Conservation (phyloP, 2,888 invertebrate species). For the Morinoia aosen region DNA sequence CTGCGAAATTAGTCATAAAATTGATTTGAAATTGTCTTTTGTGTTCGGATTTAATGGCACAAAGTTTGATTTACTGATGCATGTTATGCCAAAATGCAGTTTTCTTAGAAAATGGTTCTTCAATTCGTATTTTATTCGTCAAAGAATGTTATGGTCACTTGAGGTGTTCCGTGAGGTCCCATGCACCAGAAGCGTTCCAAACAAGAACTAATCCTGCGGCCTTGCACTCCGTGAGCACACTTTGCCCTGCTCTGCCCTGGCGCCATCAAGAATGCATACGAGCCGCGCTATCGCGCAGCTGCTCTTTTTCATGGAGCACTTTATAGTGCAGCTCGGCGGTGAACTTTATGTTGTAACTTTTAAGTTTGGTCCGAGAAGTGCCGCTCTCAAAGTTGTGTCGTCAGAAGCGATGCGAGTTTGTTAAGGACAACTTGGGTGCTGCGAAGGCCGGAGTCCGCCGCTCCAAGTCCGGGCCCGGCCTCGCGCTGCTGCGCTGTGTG, state of each 20-base stretch:
- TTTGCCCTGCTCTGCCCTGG: background rate
- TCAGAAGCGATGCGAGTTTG: conserved; percentile 40
- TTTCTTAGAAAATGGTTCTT: too few relatives aligned
- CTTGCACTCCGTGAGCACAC: background rate
- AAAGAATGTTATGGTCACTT: too few relatives aligned
- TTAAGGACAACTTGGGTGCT: background rate
- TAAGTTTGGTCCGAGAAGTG: conserved; percentile 12
- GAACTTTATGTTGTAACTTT: conserved; percentile 43
- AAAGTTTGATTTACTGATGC: background rate
- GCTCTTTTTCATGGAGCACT: conserved; percentile 12
- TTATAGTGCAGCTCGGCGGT: background rate
- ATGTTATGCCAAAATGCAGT: background rate
- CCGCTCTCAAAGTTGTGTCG: conserved; percentile 45
- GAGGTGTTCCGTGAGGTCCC: background rate
- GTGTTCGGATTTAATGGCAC: background rate
- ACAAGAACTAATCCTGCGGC: background rate
- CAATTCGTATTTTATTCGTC: too few relatives aligned
- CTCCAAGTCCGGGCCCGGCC: too few relatives aligned
- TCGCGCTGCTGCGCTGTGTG: too few relatives aligned
- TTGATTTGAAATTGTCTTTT: background rate
- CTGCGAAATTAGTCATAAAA: background rate
- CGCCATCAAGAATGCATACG: background rate
- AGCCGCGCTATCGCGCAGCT: background rate
- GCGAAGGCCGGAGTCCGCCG: background rate
- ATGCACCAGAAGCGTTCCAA: background rate